phyloP scores from a whole-genome alignment of 92 coral and sea anemone species.

The Isaurus tuberculatus region DNA sequence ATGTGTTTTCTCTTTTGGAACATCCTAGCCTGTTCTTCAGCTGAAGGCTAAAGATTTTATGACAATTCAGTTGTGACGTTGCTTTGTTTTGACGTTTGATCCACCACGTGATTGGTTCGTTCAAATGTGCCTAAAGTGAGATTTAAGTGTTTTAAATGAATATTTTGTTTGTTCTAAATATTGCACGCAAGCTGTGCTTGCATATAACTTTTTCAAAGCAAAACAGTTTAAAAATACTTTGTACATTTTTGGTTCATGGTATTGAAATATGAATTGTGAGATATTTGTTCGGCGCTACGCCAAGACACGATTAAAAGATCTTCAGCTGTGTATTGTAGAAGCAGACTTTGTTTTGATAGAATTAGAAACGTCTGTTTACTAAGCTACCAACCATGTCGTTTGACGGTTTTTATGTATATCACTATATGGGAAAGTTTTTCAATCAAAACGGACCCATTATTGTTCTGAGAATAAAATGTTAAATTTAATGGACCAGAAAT shows the following conservation, averaged over 20 bases:
- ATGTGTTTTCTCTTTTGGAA: not conserved
- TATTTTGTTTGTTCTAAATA: not conserved
- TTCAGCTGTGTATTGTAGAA: too few species aligned
- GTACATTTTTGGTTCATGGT: not conserved
- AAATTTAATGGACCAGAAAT: too few species aligned
- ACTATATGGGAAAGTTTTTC: not conserved
- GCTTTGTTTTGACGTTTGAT: constrained; percentile 13
- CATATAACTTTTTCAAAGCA: not conserved
- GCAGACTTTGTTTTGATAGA: too few species aligned
- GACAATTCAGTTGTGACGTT: constrained; percentile 32
- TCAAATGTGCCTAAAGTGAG: constrained; percentile 3
- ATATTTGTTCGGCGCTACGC: not conserved
- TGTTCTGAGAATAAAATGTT: not conserved
- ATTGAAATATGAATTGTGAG: not conserved
- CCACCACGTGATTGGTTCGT: constrained; percentile 31
- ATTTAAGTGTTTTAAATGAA: not conserved
- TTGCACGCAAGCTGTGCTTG: not conserved
- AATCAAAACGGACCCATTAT: not conserved
- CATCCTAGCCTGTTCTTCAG: constrained; percentile 6
- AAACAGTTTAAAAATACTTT: not conserved
- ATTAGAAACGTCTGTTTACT: not conserved
- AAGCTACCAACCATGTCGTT: constrained; percentile 8
- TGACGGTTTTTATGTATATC: constrained; percentile 6
- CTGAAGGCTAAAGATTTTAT: not conserved
- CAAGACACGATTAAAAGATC: too few species aligned